A percentile compares a stretch with the other conserved stretches of the same genome.
Evolutionary conservation across 2,888 invertebrate genomes (phyloP).

Genomic region (Amblyjoppa proteus): DNA sequence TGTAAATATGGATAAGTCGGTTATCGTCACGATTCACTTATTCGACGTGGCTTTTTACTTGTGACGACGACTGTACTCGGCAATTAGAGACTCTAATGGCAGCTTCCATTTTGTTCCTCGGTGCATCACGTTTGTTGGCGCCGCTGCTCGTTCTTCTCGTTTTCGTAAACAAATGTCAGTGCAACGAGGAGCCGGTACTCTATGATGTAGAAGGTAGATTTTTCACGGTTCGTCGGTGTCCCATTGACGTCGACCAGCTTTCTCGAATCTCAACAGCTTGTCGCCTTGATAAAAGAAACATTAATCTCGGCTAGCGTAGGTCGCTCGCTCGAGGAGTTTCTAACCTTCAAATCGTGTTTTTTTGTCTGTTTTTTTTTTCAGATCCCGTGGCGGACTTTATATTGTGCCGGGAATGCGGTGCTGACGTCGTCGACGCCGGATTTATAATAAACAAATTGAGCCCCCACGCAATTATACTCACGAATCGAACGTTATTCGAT

Average conservation of each 20-base stretch:
- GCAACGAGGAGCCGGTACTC: conserved; percentile 50
- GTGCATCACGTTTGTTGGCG: conserved; percentile 53
- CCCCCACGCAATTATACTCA: conserved; percentile 85
- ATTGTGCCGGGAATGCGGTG: conserved; percentile 87
- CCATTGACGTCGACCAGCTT: background rate
- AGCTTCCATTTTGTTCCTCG: conserved; percentile 65
- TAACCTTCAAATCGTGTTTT: background rate
- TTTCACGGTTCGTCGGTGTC: background rate
- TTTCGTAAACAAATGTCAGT: conserved; percentile 66
- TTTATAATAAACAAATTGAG: conserved; percentile 86
- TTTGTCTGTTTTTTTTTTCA: background rate
- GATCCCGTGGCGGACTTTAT: conserved; percentile 84
- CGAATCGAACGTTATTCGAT: conserved; percentile 87
- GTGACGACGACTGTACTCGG: conserved; percentile 8
- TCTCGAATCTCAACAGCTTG: background rate
- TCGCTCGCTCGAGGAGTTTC: background rate
- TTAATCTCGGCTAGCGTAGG: background rate
- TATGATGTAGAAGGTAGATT: conserved; percentile 42
- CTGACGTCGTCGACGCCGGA: conserved; percentile 87
- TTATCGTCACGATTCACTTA: background rate
- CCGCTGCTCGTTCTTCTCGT: conserved; percentile 57
- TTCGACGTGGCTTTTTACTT: conserved; percentile 13
- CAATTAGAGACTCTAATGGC: conserved; percentile 58
- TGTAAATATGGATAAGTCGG: background rate
- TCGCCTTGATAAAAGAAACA: background rate